Conservation (phyloP, 2,113 vertebrate genomes). For the Leptosomus discolor region DNA sequence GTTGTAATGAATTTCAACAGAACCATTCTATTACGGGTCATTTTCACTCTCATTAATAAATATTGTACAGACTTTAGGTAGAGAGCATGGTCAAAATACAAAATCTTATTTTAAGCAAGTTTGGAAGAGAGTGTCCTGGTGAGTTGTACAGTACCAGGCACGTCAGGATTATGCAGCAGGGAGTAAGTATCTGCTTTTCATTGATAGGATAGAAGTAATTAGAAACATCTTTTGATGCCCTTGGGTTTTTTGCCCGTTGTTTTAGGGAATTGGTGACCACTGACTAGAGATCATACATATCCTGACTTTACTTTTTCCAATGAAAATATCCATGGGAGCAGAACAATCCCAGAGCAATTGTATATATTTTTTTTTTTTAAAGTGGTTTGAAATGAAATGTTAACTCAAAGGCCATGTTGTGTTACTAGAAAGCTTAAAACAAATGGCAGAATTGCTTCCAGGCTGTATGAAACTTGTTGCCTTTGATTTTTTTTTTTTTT, state of each 20-base stretch:
- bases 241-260: neutral
- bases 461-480: neutral
- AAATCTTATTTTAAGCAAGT: neutral
- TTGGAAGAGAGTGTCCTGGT: neutral
- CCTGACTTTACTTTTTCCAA: neutral
- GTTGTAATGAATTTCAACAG: neutral
- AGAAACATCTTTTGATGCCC: neutral
- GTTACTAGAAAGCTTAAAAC: neutral
- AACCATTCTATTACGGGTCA: neutral
- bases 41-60: neutral
- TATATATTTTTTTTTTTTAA: neutral
- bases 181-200: neutral
- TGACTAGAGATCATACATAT: neutral
- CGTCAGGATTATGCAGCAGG: neutral
- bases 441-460: slow-evolving; percentile 6
- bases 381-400: neutral
- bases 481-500: neutral
- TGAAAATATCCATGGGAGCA: neutral
- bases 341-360: neutral
- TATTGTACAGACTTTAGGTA: neutral
- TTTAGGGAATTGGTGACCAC: neutral
- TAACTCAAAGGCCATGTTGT: neutral
- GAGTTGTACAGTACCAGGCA: neutral
- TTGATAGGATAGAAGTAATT: neutral
- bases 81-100: neutral